A percentile compares a stretch with the other conserved stretches of the same genome.
phyloP scores from a whole-genome alignment of 2,113 vertebrate genomes.

The Psammodynastes pulverulentus region DNA sequence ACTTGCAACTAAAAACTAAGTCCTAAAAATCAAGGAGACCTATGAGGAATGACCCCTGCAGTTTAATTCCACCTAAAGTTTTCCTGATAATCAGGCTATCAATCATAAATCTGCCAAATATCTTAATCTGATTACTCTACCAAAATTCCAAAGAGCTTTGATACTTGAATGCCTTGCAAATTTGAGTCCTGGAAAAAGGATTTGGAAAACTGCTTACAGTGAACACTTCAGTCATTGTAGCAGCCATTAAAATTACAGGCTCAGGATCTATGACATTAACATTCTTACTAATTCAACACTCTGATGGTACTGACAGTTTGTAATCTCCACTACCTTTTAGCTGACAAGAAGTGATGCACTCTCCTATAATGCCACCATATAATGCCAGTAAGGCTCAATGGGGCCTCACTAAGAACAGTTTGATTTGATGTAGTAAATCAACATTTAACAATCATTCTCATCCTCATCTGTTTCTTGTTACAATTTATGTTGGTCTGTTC shows the following conservation, averaged over 20 bases:
- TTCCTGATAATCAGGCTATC: background rate
- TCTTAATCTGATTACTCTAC: background rate
- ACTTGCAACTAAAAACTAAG: background rate
- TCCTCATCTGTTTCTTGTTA: background rate
- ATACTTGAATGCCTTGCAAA: background rate
- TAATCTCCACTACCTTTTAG: background rate
- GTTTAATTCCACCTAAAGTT: background rate
- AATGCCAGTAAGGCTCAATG: background rate
- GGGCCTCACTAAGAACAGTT: background rate
- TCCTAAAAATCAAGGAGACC: background rate
- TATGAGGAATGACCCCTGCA: background rate
- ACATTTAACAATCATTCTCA: background rate
- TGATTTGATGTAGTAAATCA: background rate
- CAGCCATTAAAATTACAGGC: background rate
- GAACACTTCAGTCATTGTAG: background rate
- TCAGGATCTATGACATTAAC: background rate
- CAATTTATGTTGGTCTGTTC: background rate
- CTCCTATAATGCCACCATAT: background rate
- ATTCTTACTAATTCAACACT: background rate
- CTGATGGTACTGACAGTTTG: background rate
- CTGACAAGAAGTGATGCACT: background rate
- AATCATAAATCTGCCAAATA: background rate
- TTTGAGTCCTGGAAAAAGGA: background rate
- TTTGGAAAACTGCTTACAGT: background rate
- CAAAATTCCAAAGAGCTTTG: background rate